Evolutionary conservation across 2,797 vertebrate genomes (phyloP), one percentile per base, ranked within the genome.

Genomic region (Esox masquinongy): DNA sequence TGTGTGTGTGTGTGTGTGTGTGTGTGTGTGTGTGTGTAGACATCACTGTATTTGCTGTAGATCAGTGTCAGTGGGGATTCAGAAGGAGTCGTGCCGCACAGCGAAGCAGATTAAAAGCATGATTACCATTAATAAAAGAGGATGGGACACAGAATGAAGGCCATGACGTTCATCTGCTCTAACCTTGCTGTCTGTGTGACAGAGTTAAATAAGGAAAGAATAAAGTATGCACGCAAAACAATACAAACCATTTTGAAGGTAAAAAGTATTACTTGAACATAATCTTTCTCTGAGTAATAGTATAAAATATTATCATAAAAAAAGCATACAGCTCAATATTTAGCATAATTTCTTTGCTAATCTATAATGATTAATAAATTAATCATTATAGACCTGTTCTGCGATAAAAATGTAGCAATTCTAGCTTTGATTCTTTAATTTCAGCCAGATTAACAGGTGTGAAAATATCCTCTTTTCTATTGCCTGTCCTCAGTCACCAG

Each of bases 91-190:
- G 29, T 4, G 51, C 17, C 29, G 59, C 29, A 31, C 3, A 56
- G 49, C 70, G 16, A 34, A n/a, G 39, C 26, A 29, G 36, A 75
- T 47, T 31, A 29, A 47, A 70, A 24, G 36, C 7, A 39, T 39
- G 36, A 39, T 39, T 22, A 47, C 9, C 1, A 14, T 11, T 59
- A 61, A 59, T 70, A 51, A 75, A 75, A 61, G 67, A 70, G 47
- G 34, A 68, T 6, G 39, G 53, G 53, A 34, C 36, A 47, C 67
- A 70, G 36, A 63, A 70, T 36, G 74, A 75, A 51, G 26, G 43
- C 43, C 5, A 19, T 15, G 16, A 5, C 50, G 17, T 24, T 70
- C 26, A 22, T 26, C 49, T 19, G 29, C 34, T 36, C 29, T 19
- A 9, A 68, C 14, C 3, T 39, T 67, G 11, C 64, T 2, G 19